These are phyloP conservation scores for Neolamprologus sp. DNA, from an alignment of 2,113 vertebrate genomes.

Conservation along the genomic window DNA sequence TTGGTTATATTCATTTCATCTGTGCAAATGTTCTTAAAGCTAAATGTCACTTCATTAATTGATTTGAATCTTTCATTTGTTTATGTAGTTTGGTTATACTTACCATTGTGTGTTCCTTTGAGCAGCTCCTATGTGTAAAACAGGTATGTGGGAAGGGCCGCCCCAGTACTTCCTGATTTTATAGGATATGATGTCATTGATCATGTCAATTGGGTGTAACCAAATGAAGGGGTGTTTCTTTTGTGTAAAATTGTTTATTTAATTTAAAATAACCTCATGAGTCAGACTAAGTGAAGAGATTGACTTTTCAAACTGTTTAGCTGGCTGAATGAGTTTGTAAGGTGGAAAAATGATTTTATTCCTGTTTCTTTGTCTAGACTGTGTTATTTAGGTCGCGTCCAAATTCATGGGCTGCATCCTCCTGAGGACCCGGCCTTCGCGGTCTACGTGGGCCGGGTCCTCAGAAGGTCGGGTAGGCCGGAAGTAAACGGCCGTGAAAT, in stretches of 20 bases:
- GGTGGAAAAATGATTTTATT: too few species aligned
- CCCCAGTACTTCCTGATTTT: not conserved
- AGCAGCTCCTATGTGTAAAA: not conserved
- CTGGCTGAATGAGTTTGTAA: rapidly evolving
- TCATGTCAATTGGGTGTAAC: not conserved
- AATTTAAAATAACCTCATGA: not conserved
- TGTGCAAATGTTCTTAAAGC: not conserved
- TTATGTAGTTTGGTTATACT: not conserved
- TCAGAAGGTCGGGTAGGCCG: too few species aligned
- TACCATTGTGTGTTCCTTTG: rapidly evolving
- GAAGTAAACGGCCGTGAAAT: too few species aligned
- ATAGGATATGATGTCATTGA: not conserved
- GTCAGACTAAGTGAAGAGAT: not conserved
- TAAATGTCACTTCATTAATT: not conserved
- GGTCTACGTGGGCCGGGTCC: too few species aligned
- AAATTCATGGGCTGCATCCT: too few species aligned
- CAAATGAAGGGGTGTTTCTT: not conserved
- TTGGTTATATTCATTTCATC: not conserved
- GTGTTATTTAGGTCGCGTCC: not conserved
- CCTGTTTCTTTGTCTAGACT: not conserved
- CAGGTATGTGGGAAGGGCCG: not conserved
- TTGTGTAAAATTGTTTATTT: not conserved
- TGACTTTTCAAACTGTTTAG: not conserved
- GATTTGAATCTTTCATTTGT: not conserved
- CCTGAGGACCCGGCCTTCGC: too few species aligned